Evolutionary conservation across 2,797 vertebrate genomes (phyloP), one percentile per base, ranked within the genome.

Genomic region (Heliangelus exortis): DNA sequence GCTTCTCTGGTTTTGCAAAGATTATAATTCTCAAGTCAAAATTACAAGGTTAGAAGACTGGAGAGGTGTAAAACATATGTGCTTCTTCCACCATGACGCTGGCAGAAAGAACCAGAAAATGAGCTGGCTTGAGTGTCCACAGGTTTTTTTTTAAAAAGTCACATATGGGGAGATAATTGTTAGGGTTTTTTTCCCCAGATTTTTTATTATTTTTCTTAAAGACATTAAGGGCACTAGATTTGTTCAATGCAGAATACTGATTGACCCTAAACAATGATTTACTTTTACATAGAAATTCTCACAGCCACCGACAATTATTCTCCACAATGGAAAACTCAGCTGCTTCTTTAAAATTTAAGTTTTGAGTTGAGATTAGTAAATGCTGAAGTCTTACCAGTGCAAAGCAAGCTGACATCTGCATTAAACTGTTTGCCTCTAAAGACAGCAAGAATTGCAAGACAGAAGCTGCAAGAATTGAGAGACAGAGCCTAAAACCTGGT

Each of bases 391-490:
- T 76, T 76, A 43, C 5, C 34, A 71, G 8, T 2, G 14, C 43
- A 71, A 85, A 87, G 33, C 71, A 93, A 68, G 21, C 43, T 78
- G 77, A 86, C 18, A 53, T 59, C 59, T 62, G 55, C 45, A 58
- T 45, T 68, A 81, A 77, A 31, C 58, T 91, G 63, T 73, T 94
- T 53, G 81, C 33, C 73, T 90, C 57, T 76, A 34, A 88, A 86
- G 18, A 55, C 17, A 95, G 9, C 36, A 81, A 69, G 34, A 89
- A 85, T 19, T 20, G 29, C n/a, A n/a, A 73, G 39, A 83, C 28
- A 51, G 45, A 25, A 93, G 51, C 47, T 88, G 55, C 63, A 79
- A 76, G n/a, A n/a, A n/a, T n/a, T n/a, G n/a, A n/a, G 1, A 3
- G n/a, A n/a, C n/a, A n/a, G n/a, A 39, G 55, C 31, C 74, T 84